Conservation (phyloP, 1,140 invertebrate species). For the Drosophila tani region DNA sequence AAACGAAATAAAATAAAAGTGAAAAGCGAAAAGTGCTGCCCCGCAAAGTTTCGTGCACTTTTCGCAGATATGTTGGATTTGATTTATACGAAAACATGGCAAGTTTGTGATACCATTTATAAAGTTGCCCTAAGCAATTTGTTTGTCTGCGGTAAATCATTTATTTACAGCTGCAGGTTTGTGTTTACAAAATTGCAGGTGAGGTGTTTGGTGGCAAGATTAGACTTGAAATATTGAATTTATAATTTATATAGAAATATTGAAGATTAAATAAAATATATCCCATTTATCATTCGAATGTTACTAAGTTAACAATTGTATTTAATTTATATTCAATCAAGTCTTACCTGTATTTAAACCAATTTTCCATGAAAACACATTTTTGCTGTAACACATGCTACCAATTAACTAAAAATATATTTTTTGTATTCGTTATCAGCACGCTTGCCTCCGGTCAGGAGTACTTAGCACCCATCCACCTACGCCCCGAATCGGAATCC, state of each 20-base stretch:
- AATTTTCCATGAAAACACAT: background rate
- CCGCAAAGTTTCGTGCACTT: slow-evolving; percentile 39
- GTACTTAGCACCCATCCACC: slow-evolving; percentile 17
- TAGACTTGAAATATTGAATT: slow-evolving; percentile 1
- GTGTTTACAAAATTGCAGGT: slow-evolving; percentile 5
- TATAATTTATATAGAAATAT: background rate
- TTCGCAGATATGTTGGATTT: slow-evolving; percentile 37
- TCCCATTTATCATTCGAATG: too few species aligned
- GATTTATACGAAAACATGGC: slow-evolving; percentile 49
- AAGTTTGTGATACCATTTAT: slow-evolving; percentile 52
- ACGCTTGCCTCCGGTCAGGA: background rate
- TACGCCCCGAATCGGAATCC: background rate
- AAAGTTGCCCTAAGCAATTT: slow-evolving; percentile 43
- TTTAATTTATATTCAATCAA: too few species aligned
- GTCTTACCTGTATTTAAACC: background rate
- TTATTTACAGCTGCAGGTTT: slow-evolving; percentile 10
- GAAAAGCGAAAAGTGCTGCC: slow-evolving; percentile 26
- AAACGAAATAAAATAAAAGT: slow-evolving; percentile 57
- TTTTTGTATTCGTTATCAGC: slow-evolving; percentile 5
- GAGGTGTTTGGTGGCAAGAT: background rate
- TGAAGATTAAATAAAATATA: background rate
- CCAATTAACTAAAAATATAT: background rate
- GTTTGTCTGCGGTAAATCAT: slow-evolving; percentile 30
- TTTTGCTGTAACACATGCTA: background rate
- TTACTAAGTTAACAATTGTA: too few species aligned